Evolutionary conservation across 1,140 invertebrate genomes (phyloP), one percentile per base, ranked within the genome.

Genomic region (Saccostrea glomerata): DNA sequence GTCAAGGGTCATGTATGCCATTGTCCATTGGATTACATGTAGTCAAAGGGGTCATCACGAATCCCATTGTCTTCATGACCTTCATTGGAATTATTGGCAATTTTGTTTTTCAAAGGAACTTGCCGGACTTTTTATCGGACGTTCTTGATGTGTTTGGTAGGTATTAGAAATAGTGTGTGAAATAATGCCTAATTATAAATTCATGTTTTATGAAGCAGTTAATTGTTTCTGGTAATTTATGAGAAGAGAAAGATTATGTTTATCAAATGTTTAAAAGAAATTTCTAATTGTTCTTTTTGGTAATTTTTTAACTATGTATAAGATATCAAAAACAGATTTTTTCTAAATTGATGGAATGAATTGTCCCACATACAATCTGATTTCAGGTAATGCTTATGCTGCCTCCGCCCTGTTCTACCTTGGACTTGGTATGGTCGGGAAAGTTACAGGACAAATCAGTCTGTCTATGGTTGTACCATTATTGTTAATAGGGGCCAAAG

Each of bases 31-130:
- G 87, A 25, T 87, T 92, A 83, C 88, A 93, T 84, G 92, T 95
- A 9, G 11, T 95, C 2, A 97, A 97, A 94, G 97, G 97, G 13
- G 97, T 99, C 77, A 96, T 97, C 82, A 96, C 97, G 2, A 99
- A 99, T 96, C 98, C 98, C 0, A 96, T 99, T 84, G 96, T 99
- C 17, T 96, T 98, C 17, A 99, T 99, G 98, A 99, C 98, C 1
- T 94, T 97, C n/a, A 94, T 98, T 23, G 98, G 98, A 1, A 97
- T 99, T 12, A 94, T 97, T 85, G 98, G 97, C 20, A 99, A 99
- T 95, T 96, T 98, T 86, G 93, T 97, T 13, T 98, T 98, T 94
- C 96, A 96, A 70, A 97, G 98, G 92, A 95, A 96, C 13, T 92
- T 99, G 55, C 98, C 98, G 12, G 92, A 96, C 30, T 96, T 97